Evolutionary conservation across 2,888 invertebrate genomes (phyloP), one percentile per base, ranked within the genome.

Genomic region (Cecidostiba fungosa): DNA sequence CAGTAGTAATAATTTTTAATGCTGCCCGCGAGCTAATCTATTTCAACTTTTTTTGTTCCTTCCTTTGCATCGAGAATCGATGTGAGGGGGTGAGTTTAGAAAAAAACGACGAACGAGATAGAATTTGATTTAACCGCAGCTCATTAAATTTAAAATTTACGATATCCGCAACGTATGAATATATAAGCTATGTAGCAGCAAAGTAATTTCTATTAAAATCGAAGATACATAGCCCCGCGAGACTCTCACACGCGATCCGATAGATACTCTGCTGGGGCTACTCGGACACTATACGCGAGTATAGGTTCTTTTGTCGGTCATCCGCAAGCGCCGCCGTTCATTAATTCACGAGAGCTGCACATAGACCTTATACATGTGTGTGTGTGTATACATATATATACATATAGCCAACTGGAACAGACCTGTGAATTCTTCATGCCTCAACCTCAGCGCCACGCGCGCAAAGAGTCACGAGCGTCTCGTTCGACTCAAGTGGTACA

Each of bases 71-170:
- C 43, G 12, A 12, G 43, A 43, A 43, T 43, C 43, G 43, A 43
- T 43, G 43, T 43, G 12, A 12, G 12, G 32, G 32, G 1, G 2
- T 32, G 32, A 32, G 32, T 32, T n/a, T 32, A 32, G 32, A 32
- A 3, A 32, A 39, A 39, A 39, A 39, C 39, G 39, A 43, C 10
- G 8, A 43, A 10, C 43, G 39, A 43, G 10, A 43, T 8, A 16
- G 54, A 69, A 74, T 59, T 79, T 59, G 23, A 19, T 70, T 76
- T 23, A 14, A 14, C 66, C 6, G n/a, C n/a, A 23, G 54, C 62
- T 80, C 43, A 69, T 86, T 83, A 83, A 77, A 86, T 82, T 74
- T 70, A 83, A 76, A 86, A 86, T 86, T 83, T 82, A 86, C 69
- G 79, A 79, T 77, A 70, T 79, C 82, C 82, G 76, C 82, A 86